Base-by-base conservation (phyloP, 2,888 invertebrate genomes). In the Colletes collaris region DNA sequence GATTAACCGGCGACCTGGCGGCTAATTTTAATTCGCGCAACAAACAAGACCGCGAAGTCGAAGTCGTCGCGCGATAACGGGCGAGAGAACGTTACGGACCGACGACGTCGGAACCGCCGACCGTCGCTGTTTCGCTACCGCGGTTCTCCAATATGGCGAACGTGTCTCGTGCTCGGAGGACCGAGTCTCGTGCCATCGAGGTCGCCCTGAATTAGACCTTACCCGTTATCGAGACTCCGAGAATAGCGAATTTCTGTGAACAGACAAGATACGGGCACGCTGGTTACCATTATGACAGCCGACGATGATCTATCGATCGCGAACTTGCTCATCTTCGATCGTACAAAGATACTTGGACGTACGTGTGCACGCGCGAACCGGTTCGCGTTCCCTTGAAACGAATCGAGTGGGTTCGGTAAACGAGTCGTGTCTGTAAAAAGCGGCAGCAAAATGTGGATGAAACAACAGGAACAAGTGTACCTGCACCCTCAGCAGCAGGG, bases 11-110 rank as follows among this genome's bases (percentile, higher is more conserved):
- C 75, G 79, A 80, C 76, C 78, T 76, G 81, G 79, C 85, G 81
- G 79, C 85, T 81, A 83, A 87, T 86, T 86, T 87, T 86, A 86
- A 87, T 86, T 86, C 80, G 84, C 46, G 58, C 73, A 77, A 83
- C 83, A 86, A 85, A 87, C 81, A 85, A 85, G 78, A 40, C 71
- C 55, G 68, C 67, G 40, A 70, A 79, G 75, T 69, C 66, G 75
- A 70, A 79, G 75, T 69, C 66, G 75, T 73, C 59, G 68, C 69
- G 75, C 78, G 86, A 86, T 86, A 86, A 83, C 76, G 55, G 40
- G 56, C 10, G n/a, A 10, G 44, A 40, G 44, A 40, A 16, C 4
- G 10, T 44, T 19, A 40, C 68, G 62, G 44, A 13, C 10, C 27
- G 2, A 50, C 50, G 49, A 46, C 60, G 63, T 64, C 53, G 27